Evolutionary conservation across 2,797 vertebrate genomes (phyloP).

Genomic region (Enteromius argenteus): DNA sequence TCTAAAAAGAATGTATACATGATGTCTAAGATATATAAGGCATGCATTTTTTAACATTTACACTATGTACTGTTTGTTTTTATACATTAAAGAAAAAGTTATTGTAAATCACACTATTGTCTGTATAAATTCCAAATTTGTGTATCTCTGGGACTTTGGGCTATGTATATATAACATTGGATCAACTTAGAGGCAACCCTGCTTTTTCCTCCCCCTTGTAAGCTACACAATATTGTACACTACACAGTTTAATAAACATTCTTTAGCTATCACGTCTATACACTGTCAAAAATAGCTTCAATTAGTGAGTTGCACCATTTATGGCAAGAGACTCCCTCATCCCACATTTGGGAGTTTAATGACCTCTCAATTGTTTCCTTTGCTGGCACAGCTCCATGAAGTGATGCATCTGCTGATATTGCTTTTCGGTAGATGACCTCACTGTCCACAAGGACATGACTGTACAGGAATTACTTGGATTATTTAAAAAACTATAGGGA

Average conservation of each 20-base stretch:
- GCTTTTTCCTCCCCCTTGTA: neutral
- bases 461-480: constrained; percentile 56
- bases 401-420: constrained; percentile 57
- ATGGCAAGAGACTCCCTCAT: constrained; percentile 26
- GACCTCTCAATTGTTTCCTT: constrained; percentile 61
- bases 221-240: neutral
- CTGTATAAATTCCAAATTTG: neutral
- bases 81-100: neutral
- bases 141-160: neutral
- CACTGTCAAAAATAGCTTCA: neutral
- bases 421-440: constrained; percentile 34
- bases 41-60: neutral
- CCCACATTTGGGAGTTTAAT: constrained; percentile 75
- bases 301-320: constrained; percentile 10
- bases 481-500: constrained; percentile 20
- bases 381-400: constrained; percentile 58
- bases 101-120: neutral
- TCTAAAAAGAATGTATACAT: neutral
- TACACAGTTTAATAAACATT: neutral
- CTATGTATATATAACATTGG: neutral
- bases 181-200: neutral
- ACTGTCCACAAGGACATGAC: neutral
- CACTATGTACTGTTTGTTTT: neutral
- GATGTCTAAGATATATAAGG: neutral
- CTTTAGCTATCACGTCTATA: neutral